phyloP scores from a whole-genome alignment of 2,797 vertebrate genomes.

The Microctenopoma stevenorrisi region DNA sequence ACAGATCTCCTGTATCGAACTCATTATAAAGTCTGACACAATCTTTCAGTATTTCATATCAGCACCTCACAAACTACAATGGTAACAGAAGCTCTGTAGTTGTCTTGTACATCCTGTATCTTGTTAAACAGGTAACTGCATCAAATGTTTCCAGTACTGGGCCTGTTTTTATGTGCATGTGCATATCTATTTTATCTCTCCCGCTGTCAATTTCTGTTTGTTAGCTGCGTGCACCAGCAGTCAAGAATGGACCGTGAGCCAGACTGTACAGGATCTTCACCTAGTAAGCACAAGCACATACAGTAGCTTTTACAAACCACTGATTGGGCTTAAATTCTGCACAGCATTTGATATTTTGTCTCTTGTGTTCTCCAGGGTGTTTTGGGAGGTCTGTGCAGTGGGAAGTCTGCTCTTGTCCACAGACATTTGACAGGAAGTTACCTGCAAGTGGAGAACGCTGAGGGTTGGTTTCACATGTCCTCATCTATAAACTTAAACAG shows the following conservation, averaged over 20 bases:
- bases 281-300: conserved; percentile 83
- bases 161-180: neutral
- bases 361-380: conserved; percentile 85
- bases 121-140: neutral
- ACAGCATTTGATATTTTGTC: neutral
- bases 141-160: neutral
- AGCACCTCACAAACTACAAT: neutral
- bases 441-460: conserved; percentile 88
- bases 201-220: neutral
- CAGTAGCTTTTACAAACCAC: neutral
- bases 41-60: neutral
- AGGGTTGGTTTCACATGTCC: conserved; percentile 80
- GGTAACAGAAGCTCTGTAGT: neutral
- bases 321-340: neutral
- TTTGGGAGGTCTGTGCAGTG: conserved; percentile 90
- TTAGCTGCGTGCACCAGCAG: conserved; percentile 90
- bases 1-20: neutral
- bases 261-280: conserved; percentile 91
- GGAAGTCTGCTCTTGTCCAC: conserved; percentile 92
- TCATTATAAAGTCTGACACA: neutral
- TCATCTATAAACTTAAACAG: neutral
- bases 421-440: conserved; percentile 95
- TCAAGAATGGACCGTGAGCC: conserved; percentile 93
- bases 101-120: neutral
- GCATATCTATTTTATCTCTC: neutral